Evolutionary conservation across 2,113 vertebrate species (phyloP), one percentile per base, ranked within the genome.

Genomic region (Andinoacara biseriatus): DNA sequence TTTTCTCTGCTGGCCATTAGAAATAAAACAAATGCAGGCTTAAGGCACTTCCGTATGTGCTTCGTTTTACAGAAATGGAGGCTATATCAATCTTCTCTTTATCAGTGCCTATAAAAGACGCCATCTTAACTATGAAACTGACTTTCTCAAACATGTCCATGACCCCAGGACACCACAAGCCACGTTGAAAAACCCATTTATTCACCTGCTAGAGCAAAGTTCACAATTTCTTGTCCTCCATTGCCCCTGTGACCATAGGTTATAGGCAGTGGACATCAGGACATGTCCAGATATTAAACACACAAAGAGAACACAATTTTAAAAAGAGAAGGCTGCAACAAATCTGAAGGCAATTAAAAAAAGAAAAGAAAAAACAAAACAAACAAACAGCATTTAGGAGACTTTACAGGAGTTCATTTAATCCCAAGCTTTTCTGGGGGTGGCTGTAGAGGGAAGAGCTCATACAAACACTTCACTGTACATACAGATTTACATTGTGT

Each of bases 391-490:
- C 43, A 59, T 89, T 78, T 54, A 74, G 63, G 69, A 84, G 84
- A 91, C 78, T 88, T 93, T 88, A 92, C 88, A 91, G 78, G 82
- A 87, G 69, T 89, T 90, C 52, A 58, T 95, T 95, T 94, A 94
- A 94, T 95, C 87, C 85, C 79, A 88, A 86, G 58, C 77, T 77
- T 89, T 67, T 86, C 22, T 87, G 86, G 49, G 80, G 56, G 58
- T 5, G 76, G 63, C 61, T 89, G 89, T 80, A 87, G 90, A 87
- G 85, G 88, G 61, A 86, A 87, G 90, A 86, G 90, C 89, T 91
- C 79, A 72, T 93, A 92, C 93, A 94, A 93, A 94, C 93, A 91
- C 92, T 92, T 88, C 81, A 88, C 85, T 93, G 91, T 94, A 94
- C 94, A 94, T 89, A 92, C 81, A 94, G 91, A 93, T 93, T 93